These are phyloP conservation scores for Lampropteryx suffumata DNA, from an alignment of 2,888 invertebrate genomes.

Conservation along the genomic window DNA sequence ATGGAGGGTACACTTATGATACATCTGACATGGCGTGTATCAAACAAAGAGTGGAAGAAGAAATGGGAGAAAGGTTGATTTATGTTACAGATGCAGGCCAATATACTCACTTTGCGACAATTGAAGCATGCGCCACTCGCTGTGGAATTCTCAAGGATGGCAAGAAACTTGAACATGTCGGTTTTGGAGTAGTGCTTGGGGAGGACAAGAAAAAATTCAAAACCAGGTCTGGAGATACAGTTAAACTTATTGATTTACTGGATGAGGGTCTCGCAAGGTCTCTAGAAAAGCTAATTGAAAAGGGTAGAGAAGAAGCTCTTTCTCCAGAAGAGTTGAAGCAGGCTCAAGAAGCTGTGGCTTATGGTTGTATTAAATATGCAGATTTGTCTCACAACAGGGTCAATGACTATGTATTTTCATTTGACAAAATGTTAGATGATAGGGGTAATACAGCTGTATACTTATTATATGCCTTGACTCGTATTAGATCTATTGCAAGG, in stretches of 20 bases:
- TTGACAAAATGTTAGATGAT: constrained; percentile 99
- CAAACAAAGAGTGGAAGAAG: constrained; percentile 91
- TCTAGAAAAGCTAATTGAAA: constrained; percentile 92
- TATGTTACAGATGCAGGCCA: constrained; percentile 98
- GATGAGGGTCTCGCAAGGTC: constrained; percentile 95
- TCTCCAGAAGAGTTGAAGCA: constrained; percentile 89
- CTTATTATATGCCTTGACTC: constrained; percentile 95
- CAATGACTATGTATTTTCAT: constrained; percentile 98
- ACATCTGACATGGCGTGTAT: constrained; percentile 98
- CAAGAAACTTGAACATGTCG: constrained; percentile 93
- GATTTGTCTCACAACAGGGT: constrained; percentile 96
- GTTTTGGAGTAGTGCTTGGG: constrained; percentile 98
- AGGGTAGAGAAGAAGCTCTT: constrained; percentile 92
- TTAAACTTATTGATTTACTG: constrained; percentile 92
- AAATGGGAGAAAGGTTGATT: constrained; percentile 93
- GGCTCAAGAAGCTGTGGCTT: constrained; percentile 96
- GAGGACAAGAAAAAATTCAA: constrained; percentile 99
- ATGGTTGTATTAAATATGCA: constrained; percentile 99
- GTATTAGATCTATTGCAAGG: constrained; percentile 95
- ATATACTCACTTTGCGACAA: constrained; percentile 86
- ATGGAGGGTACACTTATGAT: constrained; percentile 98
- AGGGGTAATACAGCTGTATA: constrained; percentile 99
- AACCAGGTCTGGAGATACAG: constrained; percentile 97
- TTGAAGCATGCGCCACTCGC: constrained; percentile 91
- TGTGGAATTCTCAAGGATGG: constrained; percentile 86